Evolutionary conservation across 1,140 invertebrate genomes (phyloP), one percentile per base, ranked within the genome.

Genomic region (Arctopsyche grandis): DNA sequence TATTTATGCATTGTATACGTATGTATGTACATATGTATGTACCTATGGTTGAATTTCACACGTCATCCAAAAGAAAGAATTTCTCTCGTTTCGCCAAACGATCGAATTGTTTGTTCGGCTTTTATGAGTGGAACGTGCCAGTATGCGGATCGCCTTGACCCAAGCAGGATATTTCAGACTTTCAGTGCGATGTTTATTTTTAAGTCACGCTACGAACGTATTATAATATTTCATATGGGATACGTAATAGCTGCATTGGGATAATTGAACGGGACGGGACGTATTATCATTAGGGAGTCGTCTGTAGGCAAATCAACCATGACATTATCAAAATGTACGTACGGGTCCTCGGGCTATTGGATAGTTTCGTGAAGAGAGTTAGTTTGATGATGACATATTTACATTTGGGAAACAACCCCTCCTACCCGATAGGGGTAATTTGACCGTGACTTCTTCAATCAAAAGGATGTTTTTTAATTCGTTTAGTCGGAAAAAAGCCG

Each of bases 321-420:
- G 26, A 73, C 24, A 79, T 79, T 76, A 79, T 79, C 73, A 76
- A 75, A 79, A 66, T n/a, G n/a, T n/a, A n/a, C n/a, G n/a, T n/a
- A n/a, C 52, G n/a, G 12, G 22, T 14, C 52, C 48, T 44, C 44
- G 19, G 56, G 66, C 69, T 22, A 22, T 1, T n/a, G n/a, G n/a
- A n/a, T 10, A 29, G 19, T 44, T 24, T 56, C 26, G 16, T 29
- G 9, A 38, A 7, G 29, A 38, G 29, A n/a, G n/a, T 9, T 38
- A 19, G 56, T 58, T 48, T 79, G 78, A 81, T 79, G 80, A 77
- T 79, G 80, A 82, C 80, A 79, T 82, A 82, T 82, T 79, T 82
- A 79, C 80, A 79, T 79, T 78, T 78, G 44, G 43, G 74, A 82
- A 82, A 71, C 63, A 77, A 69, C 75, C 78, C 38, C 21, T 26